Conservation (phyloP, 2,888 invertebrate genomes). For the Caenorhabditis parvicauda region DNA sequence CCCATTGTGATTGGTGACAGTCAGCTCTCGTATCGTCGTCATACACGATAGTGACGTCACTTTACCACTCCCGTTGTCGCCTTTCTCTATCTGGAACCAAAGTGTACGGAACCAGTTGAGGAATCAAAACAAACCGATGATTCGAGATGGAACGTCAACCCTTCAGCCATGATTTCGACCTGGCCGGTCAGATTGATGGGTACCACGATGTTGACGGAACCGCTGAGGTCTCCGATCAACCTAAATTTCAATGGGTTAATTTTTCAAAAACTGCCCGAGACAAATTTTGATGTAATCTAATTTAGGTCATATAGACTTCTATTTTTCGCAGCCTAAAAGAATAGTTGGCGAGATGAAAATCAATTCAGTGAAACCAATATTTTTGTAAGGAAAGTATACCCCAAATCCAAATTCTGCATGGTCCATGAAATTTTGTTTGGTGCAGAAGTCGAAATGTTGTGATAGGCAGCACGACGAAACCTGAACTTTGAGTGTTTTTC, state of each 20-base stretch:
- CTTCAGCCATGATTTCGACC: conserved; percentile 48
- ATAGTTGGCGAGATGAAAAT: neutral
- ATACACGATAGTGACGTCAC: conserved; percentile 34
- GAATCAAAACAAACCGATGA: conserved; percentile 16
- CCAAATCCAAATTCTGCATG: conserved; percentile 47
- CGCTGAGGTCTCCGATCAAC: conserved; percentile 44
- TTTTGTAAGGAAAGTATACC: conserved; percentile 27
- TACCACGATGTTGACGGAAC: conserved; percentile 47
- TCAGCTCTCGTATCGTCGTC: conserved; percentile 35
- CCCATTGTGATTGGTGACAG: conserved; percentile 50
- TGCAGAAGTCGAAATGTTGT: conserved; percentile 39
- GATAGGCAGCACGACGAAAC: conserved; percentile 38
- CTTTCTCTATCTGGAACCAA: conserved; percentile 30
- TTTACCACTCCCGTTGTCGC: conserved; percentile 34
- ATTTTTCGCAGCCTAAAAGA: too few species aligned
- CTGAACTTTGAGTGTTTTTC: conserved; percentile 8
- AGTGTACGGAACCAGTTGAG: neutral
- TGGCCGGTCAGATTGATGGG: conserved; percentile 48
- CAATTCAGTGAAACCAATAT: neutral
- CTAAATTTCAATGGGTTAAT: conserved; percentile 21
- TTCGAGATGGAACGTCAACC: conserved; percentile 42
- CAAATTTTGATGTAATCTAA: neutral
- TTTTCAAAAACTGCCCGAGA: neutral
- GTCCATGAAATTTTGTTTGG: conserved; percentile 46
- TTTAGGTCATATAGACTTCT: too few species aligned